Conservation (phyloP, 2,797 vertebrate genomes). For the Diplodus puntazzo region DNA sequence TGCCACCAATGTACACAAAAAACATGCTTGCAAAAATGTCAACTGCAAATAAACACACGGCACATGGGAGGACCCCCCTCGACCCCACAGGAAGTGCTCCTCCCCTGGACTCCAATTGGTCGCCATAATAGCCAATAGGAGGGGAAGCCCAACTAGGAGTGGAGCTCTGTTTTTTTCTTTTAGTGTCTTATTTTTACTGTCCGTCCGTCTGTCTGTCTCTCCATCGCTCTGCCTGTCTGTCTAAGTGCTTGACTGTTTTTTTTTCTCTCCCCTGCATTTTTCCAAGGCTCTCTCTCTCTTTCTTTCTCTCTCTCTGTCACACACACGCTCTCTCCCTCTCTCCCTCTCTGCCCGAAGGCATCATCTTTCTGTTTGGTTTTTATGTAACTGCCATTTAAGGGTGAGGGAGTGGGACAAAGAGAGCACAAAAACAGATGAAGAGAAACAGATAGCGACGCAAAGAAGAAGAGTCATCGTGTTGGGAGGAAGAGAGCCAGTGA, state of each 20-base stretch:
- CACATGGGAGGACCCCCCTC: slow-evolving; percentile 54
- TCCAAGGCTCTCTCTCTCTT: slow-evolving; percentile 7
- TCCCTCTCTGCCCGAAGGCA: slow-evolving; percentile 47
- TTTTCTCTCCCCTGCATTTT: slow-evolving; percentile 18
- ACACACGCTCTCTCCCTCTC: too few species aligned
- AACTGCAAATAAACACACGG: slow-evolving; percentile 31
- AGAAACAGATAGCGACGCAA: slow-evolving; percentile 50
- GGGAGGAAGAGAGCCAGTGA: slow-evolving; percentile 14
- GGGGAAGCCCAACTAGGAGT: slow-evolving; percentile 54
- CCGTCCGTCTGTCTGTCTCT: slow-evolving; percentile 17
- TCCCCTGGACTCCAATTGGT: slow-evolving; percentile 74
- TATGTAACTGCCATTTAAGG: slow-evolving; percentile 51
- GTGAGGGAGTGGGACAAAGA: slow-evolving; percentile 38
- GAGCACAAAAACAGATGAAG: slow-evolving; percentile 58
- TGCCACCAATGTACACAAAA: background rate
- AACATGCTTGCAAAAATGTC: slow-evolving; percentile 14
- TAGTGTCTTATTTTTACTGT: slow-evolving; percentile 53
- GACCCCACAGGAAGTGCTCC: slow-evolving; percentile 73
- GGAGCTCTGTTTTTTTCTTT: slow-evolving; percentile 51
- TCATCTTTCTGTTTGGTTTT: slow-evolving; percentile 60
- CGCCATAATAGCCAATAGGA: slow-evolving; percentile 61
- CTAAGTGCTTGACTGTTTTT: slow-evolving; percentile 31
- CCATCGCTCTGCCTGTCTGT: slow-evolving; percentile 18
- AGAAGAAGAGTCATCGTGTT: slow-evolving; percentile 46
- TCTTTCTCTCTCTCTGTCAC: too few species aligned